phyloP scores from a whole-genome alignment of 2,113 vertebrate genomes.

The Phodopus roborovskii region DNA sequence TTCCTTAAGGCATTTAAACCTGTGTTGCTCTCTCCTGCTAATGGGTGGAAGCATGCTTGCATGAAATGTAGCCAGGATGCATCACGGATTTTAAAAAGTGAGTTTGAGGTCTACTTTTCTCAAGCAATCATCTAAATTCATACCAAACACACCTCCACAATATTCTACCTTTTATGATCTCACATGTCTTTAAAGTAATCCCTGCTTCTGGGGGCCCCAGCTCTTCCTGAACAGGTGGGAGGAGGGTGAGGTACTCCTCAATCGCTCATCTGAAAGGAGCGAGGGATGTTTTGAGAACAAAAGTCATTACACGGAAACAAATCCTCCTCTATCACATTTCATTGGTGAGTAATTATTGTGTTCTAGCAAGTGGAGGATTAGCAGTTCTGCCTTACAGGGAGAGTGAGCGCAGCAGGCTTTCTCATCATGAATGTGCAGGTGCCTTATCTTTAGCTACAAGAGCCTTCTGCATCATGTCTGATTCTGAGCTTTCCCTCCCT shows the following conservation, averaged over 20 bases:
- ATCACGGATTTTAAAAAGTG: not conserved
- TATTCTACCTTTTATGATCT: slow-evolving; percentile 32
- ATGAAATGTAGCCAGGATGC: not conserved
- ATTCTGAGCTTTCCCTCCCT: not conserved
- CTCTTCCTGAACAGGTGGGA: slow-evolving; percentile 56
- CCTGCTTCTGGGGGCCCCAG: slow-evolving; percentile 14
- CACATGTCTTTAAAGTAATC: slow-evolving; percentile 54
- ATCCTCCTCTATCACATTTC: slow-evolving; percentile 59
- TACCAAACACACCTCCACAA: slow-evolving; percentile 64
- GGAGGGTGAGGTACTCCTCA: not conserved
- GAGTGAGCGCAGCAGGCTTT: not conserved
- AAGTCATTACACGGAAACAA: slow-evolving; percentile 65
- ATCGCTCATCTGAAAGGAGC: slow-evolving; percentile 47
- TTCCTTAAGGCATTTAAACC: not conserved
- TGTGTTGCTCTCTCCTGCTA: not conserved
- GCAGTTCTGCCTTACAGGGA: not conserved
- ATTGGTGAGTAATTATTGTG: slow-evolving; percentile 66
- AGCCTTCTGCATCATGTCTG: not conserved
- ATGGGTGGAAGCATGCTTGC: not conserved
- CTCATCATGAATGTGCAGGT: not conserved
- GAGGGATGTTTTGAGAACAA: slow-evolving; percentile 60
- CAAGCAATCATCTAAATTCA: slow-evolving; percentile 59
- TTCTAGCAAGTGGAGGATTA: slow-evolving; percentile 38
- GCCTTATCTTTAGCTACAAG: not conserved
- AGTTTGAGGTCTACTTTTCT: slow-evolving; percentile 33